Evolutionary conservation across 2,797 vertebrate genomes (phyloP), one percentile per base, ranked within the genome.

Genomic region (Melanotaenia parkinsoni): DNA sequence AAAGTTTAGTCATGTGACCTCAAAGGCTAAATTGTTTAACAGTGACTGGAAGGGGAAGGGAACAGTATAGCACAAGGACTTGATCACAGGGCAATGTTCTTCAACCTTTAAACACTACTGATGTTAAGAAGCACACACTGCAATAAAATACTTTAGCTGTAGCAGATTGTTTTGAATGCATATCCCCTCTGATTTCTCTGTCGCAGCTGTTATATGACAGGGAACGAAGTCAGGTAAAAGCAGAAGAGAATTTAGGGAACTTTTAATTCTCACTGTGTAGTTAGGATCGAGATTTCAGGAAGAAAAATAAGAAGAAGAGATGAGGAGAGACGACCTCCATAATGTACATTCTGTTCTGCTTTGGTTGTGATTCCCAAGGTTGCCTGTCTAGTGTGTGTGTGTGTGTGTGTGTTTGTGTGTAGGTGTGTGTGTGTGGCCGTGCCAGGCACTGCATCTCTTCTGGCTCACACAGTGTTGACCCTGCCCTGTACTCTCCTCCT

Each of bases 371-470:
- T 94, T 95, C 93, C 91, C 93, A 94, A 95, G 94, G 94, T 90
- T 95, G 93, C 91, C 77, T 89, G 89, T 85, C 59, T 76, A 58
- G 63, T 81, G 76, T 72, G 79, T 70, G 72, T 72, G 77, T 74
- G 79, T 75, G 51, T 68, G 82, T 74, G 82, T 77, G 43, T 71
- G 67, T 83, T 67, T 62, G 74, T 76, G 80, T 77, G 66, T 58
- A 64, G 81, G 70, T 67, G 81, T 84, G 63, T 63, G 94, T 94
- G 94, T 95, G 93, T 94, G 93, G 92, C 93, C 95, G 98, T 98
- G 96, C 98, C 97, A 97, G 97, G 97, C 95, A 97, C 97, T 73
- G 91, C 86, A 80, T 89, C 94, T 96, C 95, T 92, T 91, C 92
- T 93, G 93, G 93, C 92, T 94, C 94, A 89, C 78, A 93, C 93